A percentile compares a stretch with the other conserved stretches of the same genome.
phyloP scores from a whole-genome alignment of 2,113 vertebrate species.

The Poeciliopsis turrubarensis region DNA sequence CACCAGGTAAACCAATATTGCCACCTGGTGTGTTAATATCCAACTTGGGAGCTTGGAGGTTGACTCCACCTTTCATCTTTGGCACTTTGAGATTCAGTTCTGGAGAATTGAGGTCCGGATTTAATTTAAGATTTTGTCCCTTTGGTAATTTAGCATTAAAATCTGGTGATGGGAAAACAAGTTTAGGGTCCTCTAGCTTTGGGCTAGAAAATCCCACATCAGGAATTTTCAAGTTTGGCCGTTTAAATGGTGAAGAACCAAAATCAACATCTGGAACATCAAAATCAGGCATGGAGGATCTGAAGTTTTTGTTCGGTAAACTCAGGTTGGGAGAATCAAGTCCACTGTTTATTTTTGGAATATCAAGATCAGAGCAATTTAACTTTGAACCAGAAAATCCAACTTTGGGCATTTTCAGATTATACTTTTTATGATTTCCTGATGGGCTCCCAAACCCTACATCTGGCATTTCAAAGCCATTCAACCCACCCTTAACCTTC shows the following conservation, averaged over 20 bases:
- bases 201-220: conserved; percentile 57
- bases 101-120: conserved; percentile 49
- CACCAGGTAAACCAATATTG: conserved; percentile 38
- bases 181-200: conserved; percentile 42
- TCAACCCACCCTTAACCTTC: conserved; percentile 64
- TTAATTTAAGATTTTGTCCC: conserved; percentile 45
- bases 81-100: conserved; percentile 53
- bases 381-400: conserved; percentile 53
- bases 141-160: conserved; percentile 44
- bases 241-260: conserved; percentile 50
- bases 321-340: neutral
- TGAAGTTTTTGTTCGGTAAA: conserved; percentile 1
- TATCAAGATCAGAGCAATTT: conserved; percentile 29
- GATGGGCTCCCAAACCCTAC: conserved; percentile 44
- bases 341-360: neutral
- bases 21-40: conserved; percentile 48
- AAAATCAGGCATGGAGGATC: neutral
- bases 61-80: conserved; percentile 63
- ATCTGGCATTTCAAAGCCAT: conserved; percentile 51
- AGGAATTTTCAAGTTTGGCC: conserved; percentile 55
- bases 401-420: conserved; percentile 61
- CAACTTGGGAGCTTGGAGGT: conserved; percentile 58
- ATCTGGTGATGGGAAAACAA: conserved; percentile 47
- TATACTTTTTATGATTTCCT: conserved; percentile 53
- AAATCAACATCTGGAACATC: conserved; percentile 31